Evolutionary conservation across 2,888 invertebrate genomes (phyloP), one percentile per base, ranked within the genome.

Genomic region (Troglohyphantes excavatus): DNA sequence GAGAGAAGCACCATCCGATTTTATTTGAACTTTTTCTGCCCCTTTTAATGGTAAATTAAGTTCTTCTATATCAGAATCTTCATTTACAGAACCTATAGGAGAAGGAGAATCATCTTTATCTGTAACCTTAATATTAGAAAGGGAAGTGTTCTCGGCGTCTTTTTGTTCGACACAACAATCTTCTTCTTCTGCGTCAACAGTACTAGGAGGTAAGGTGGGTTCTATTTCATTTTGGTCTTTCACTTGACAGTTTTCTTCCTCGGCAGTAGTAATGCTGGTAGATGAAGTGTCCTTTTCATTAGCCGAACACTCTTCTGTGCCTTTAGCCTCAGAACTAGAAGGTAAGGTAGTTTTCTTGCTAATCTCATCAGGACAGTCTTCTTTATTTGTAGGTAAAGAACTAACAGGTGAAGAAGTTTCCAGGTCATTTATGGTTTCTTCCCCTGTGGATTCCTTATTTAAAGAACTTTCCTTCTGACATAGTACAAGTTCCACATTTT

Each of bases 161-260:
- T 11, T 27, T 67, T 27, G 2, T 26, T 27, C n/a, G 7, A 7
- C 9, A 27, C 27, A 67, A 27, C 3, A n/a, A 7, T 13, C 17
- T 11, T 11, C 23, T 27, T 29, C n/a, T 3, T 67, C n/a, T 13
- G 9, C 29, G 7, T 33, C 19, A 6, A 39, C n/a, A 68, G 7
- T 9, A 68, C 68, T 68, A 33, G 68, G 33, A 68, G 33, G 53
- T n/a, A 17, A n/a, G n/a, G 53, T 17, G 53, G 53, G 5, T 53
- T 53, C n/a, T n/a, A n/a, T 13, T 5, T 53, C 53, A n/a, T 53
- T n/a, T 39, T 39, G n/a, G n/a, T n/a, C n/a, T n/a, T n/a, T n/a
- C n/a, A n/a, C n/a, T n/a, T n/a, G 39, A 13, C 39, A 39, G 9
- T 11, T 13, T 39, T 39, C 13, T 1, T 39, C 39, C 3, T 39